Percentiles rank a stretch among this genome's conserved stretches.
Conservation (phyloP, 2,797 vertebrate species). For the Thaleichthys pacificus region DNA sequence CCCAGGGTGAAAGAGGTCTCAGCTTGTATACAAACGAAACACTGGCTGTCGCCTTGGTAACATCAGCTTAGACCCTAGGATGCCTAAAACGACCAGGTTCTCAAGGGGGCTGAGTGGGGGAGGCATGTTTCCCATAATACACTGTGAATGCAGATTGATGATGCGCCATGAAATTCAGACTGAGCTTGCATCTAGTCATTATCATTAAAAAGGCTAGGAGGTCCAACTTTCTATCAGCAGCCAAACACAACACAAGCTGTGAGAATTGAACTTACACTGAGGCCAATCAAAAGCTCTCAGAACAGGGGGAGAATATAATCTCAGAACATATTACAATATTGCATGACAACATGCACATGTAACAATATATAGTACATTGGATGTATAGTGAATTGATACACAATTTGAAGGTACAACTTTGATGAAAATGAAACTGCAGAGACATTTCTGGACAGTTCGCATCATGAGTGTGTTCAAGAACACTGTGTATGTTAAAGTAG, state of each 20-base stretch:
- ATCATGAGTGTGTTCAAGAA: not conserved
- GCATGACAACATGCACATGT: no score
- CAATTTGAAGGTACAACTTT: no score
- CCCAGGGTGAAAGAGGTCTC: conserved; percentile 10
- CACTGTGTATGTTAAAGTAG: conserved; percentile 22
- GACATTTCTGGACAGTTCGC: no score
- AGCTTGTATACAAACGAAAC: conserved; percentile 49
- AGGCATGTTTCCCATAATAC: conserved; percentile 45
- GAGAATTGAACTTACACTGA: no score
- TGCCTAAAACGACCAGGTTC: conserved; percentile 47
- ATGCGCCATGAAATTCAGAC: conserved; percentile 36
- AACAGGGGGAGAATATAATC: not conserved
- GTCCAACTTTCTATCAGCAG: not conserved
- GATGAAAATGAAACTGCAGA: no score
- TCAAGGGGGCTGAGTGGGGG: conserved; percentile 29
- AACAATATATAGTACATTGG: not conserved
- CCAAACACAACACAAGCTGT: not conserved
- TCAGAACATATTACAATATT: no score
- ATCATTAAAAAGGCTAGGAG: conserved; percentile 38
- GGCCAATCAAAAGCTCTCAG: not conserved
- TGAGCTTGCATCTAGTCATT: conserved; percentile 38
- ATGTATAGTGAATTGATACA: not conserved
- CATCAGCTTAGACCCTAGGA: conserved; percentile 44
- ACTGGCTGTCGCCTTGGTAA: conserved; percentile 63
- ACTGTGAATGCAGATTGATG: conserved; percentile 40